A percentile compares a stretch with the other conserved stretches of the same genome.
phyloP scores from a whole-genome alignment of 2,888 invertebrate species.

The Athalia cordata region DNA sequence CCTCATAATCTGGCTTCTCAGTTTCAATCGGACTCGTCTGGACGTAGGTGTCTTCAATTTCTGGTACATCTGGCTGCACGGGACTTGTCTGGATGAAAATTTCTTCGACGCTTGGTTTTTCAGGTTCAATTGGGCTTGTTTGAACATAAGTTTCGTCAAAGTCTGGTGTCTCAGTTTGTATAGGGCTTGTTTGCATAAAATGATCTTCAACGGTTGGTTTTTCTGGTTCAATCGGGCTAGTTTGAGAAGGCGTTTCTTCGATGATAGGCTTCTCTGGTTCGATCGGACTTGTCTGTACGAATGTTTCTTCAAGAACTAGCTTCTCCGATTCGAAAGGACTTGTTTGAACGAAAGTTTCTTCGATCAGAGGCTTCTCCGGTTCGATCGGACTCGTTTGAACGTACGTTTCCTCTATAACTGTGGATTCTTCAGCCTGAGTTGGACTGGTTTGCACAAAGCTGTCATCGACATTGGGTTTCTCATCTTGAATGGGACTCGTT shows the following conservation, averaged over 20 bases:
- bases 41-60: slow-evolving; percentile 68
- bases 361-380: slow-evolving; percentile 19
- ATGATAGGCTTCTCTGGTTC: slow-evolving; percentile 24
- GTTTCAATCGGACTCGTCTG: slow-evolving; percentile 75
- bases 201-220: slow-evolving; percentile 72
- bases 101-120: slow-evolving; percentile 71
- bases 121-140: slow-evolving; percentile 69
- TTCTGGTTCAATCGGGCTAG: slow-evolving; percentile 49
- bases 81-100: slow-evolving; percentile 66
- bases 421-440: slow-evolving; percentile 27
- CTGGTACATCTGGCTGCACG: slow-evolving; percentile 69
- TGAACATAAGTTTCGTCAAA: slow-evolving; percentile 71
- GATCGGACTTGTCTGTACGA: slow-evolving; percentile 70
- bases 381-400: slow-evolving; percentile 44
- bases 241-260: slow-evolving; percentile 34
- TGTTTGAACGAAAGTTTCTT: slow-evolving; percentile 62
- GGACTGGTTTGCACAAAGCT: slow-evolving; percentile 47
- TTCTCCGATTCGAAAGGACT: slow-evolving; percentile 59
- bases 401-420: slow-evolving; percentile 42
- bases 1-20: slow-evolving; percentile 72
- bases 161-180: slow-evolving; percentile 68
- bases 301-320: slow-evolving; percentile 67
- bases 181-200: slow-evolving; percentile 73
- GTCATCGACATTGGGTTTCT: slow-evolving; percentile 71
- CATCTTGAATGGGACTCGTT: slow-evolving; percentile 69